Percentiles rank a stretch among this genome's conserved stretches.
phyloP scores from a whole-genome alignment of 2,113 vertebrate species.

The Plecturocebus donacophilus region DNA sequence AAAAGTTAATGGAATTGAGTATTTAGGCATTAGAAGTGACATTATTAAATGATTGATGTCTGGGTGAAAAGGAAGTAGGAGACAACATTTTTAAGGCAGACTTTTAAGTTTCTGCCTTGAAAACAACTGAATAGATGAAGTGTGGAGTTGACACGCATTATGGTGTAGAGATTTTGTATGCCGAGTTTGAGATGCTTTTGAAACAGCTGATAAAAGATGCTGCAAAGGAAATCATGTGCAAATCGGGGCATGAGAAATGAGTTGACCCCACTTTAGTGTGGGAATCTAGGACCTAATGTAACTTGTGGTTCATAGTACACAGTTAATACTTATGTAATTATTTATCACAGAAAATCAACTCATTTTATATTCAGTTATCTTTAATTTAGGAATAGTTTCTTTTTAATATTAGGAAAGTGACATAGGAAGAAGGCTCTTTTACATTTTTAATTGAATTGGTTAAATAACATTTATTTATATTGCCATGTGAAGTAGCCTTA shows the following conservation, averaged over 20 bases:
- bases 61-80: background rate
- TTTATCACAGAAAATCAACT: background rate
- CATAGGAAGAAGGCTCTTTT: slow-evolving; percentile 9
- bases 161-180: background rate
- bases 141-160: background rate
- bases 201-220: background rate
- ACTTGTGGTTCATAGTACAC: background rate
- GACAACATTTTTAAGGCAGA: background rate
- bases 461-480: slow-evolving; percentile 9
- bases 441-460: slow-evolving; percentile 6
- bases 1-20: background rate
- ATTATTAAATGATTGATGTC: background rate
- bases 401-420: slow-evolving; percentile 31
- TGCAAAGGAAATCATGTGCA: background rate
- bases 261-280: background rate
- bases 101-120: background rate
- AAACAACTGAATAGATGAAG: background rate
- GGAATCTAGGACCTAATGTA: background rate
- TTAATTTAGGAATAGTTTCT: background rate
- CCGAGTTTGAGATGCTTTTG: background rate
- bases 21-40: background rate
- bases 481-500: background rate
- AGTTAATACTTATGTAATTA: background rate
- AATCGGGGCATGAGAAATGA: background rate
- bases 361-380: background rate